Conservation (phyloP, 1,140 invertebrate species). For the Marisa cornuarietis region DNA sequence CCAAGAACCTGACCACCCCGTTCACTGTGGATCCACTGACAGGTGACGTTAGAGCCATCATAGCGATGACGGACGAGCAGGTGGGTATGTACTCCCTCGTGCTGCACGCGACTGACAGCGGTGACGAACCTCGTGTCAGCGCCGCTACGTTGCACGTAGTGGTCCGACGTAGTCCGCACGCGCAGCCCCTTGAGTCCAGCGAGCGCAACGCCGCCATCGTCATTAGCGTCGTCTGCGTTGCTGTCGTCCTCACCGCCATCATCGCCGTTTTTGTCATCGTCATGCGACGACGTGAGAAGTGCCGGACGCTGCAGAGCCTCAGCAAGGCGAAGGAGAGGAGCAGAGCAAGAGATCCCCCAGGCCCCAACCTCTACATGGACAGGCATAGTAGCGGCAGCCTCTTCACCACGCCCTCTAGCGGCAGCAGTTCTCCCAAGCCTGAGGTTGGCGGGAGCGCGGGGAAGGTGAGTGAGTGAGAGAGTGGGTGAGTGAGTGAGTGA, state of each 20-base stretch:
- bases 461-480: slow-evolving; percentile 14
- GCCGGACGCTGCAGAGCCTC: slow-evolving; percentile 22
- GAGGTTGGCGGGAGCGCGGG: slow-evolving; percentile 1
- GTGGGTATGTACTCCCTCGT: slow-evolving; percentile 23
- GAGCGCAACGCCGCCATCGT: slow-evolving; percentile 22
- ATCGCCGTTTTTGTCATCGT: slow-evolving; percentile 25
- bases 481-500: not conserved
- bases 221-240: slow-evolving; percentile 28
- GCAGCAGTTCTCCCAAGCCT: slow-evolving; percentile 3
- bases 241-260: slow-evolving; percentile 21
- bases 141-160: slow-evolving; percentile 2
- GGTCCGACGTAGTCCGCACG: slow-evolving; percentile 18
- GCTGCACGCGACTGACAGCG: slow-evolving; percentile 26
- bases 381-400: slow-evolving; percentile 15
- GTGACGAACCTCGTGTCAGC: slow-evolving; percentile 7
- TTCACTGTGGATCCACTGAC: slow-evolving; percentile 88
- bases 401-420: slow-evolving; percentile 9
- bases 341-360: not conserved
- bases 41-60: slow-evolving; percentile 27
- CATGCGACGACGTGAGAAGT: slow-evolving; percentile 24
- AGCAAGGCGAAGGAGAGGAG: slow-evolving; percentile 10
- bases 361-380: slow-evolving; percentile 7
- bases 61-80: slow-evolving; percentile 12
- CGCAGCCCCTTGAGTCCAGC: slow-evolving; percentile 2
- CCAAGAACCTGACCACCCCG: slow-evolving; percentile 75